Conservation (phyloP, 2,797 vertebrate genomes). For the Pogoniulus pusillus region DNA sequence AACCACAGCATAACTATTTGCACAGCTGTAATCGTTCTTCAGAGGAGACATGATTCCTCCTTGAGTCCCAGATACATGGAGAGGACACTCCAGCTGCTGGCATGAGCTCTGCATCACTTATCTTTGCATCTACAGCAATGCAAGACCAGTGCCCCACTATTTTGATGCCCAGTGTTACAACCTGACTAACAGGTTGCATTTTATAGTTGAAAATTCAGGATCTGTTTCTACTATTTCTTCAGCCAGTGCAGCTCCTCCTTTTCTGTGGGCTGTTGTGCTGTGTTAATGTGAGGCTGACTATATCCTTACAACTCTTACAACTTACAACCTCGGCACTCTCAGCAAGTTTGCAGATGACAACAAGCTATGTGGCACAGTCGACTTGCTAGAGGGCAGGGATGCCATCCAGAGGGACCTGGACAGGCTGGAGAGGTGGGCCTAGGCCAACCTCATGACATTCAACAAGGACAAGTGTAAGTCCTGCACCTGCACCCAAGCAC, state of each 20-base stretch:
- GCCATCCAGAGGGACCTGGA: too few relatives aligned
- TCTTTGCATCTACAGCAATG: neutral
- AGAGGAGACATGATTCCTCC: neutral
- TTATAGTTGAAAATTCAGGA: neutral
- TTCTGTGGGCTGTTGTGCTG: neutral
- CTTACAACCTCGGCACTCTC: too few relatives aligned
- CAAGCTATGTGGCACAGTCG: too few relatives aligned
- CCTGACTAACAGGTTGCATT: neutral
- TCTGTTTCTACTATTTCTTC: fast-evolving
- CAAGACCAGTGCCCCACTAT: neutral
- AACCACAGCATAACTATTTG: conserved; percentile 43
- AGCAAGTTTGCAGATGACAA: too few relatives aligned
- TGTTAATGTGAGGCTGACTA: neutral
- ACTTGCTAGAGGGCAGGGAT: too few relatives aligned
- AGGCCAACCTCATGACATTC: too few relatives aligned
- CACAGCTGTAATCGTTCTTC: conserved; percentile 16
- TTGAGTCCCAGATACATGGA: neutral
- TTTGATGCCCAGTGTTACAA: neutral
- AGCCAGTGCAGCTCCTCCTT: neutral
- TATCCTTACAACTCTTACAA: neutral
- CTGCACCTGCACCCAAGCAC: too few relatives aligned
- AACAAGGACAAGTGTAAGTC: too few relatives aligned
- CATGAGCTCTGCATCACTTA: neutral
- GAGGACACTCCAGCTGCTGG: neutral
- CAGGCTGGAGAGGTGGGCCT: too few relatives aligned